phyloP scores from a whole-genome alignment of 2,113 vertebrate species.

The Petaurus breviceps region DNA sequence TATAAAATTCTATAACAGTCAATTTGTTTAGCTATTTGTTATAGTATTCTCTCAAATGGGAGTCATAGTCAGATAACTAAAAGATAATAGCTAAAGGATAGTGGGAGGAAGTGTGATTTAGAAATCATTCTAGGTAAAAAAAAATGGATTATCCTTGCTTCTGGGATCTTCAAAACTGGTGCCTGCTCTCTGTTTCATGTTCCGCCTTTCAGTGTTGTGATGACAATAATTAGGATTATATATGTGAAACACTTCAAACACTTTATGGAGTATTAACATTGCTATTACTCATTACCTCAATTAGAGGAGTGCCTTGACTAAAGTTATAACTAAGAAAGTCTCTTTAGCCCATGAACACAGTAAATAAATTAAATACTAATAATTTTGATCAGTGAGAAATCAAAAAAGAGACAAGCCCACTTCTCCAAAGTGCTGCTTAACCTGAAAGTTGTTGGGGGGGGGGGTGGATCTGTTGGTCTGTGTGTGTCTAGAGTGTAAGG shows the following conservation, averaged over 20 bases:
- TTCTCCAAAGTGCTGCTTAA: conserved; percentile 51
- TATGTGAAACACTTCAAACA: neutral
- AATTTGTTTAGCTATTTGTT: neutral
- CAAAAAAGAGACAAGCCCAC: conserved; percentile 4
- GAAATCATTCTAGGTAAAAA: neutral
- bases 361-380: conserved; percentile 25
- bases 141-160: neutral
- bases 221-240: neutral
- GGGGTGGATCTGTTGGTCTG: neutral
- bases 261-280: neutral
- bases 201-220: neutral
- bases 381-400: conserved; percentile 13
- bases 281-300: neutral
- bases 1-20: neutral
- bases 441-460: neutral
- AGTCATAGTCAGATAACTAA: neutral
- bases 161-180: neutral
- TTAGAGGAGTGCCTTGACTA: neutral
- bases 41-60: neutral
- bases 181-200: no score
- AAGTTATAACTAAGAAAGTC: conserved; percentile 13
- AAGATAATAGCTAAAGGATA: neutral
- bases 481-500: conserved; percentile 39
- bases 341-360: neutral
- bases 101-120: neutral